Percentiles rank a stretch among this genome's conserved stretches.
Conservation (phyloP, 1,140 invertebrate species). For the Dendrolimus kikuchii region DNA sequence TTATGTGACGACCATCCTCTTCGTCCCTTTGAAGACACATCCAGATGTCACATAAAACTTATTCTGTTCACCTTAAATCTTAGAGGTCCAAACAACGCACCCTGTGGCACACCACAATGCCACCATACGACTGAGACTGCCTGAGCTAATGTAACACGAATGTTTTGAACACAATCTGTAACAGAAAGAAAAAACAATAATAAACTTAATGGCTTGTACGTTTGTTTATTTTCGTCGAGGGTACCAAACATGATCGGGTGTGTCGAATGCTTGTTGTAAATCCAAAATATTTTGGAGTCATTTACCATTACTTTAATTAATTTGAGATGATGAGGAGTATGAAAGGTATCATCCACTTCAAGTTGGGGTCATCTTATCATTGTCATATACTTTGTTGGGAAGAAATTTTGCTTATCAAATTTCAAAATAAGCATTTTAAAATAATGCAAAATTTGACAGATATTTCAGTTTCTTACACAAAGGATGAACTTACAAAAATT, state of each 20-base stretch:
- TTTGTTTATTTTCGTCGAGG: constrained; percentile 28
- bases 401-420: too few relatives aligned
- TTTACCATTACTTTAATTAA: too few relatives aligned
- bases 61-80: constrained; percentile 17
- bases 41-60: constrained; percentile 40
- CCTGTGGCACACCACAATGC: constrained; percentile 42
- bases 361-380: too few relatives aligned
- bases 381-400: too few relatives aligned
- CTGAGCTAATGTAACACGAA: constrained; percentile 40
- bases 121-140: constrained; percentile 31
- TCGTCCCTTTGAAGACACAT: constrained; percentile 64
- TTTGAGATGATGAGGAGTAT: too few relatives aligned
- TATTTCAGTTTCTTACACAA: too few relatives aligned
- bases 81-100: constrained; percentile 9
- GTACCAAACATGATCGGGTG: constrained; percentile 14
- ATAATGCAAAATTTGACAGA: too few relatives aligned
- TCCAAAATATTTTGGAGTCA: neutral
- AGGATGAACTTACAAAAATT: too few relatives aligned
- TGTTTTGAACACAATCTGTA: constrained; percentile 71
- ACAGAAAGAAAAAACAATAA: constrained; percentile 70
- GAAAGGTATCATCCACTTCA: too few relatives aligned
- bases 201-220: constrained; percentile 44
- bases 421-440: too few relatives aligned
- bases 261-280: constrained; percentile 12
- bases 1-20: constrained; percentile 45